Evolutionary conservation across 37 sponge, comb jelly and placozoan species (phyloP), one percentile per base, ranked within the genome.

Genomic region (Crambe crambe): DNA sequence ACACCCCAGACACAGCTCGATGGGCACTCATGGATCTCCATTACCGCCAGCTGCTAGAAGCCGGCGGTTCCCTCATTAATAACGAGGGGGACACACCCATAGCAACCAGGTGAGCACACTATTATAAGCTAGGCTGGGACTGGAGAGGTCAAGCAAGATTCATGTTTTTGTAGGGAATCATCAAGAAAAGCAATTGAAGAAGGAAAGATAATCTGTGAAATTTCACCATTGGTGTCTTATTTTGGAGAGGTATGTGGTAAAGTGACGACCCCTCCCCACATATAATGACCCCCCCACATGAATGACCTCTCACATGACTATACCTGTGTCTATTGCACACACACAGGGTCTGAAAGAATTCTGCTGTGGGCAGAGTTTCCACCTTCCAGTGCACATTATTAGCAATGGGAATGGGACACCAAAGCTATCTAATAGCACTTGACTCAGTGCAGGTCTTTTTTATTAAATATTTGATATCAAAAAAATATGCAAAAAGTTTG

Each of bases 201-300:
- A 23, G 75, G 37, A 40, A 64, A 35, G 22, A 64, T 86, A 25
- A 85, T 83, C 64, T 93, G 94, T 76, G 97, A 96, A 62, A 78
- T 96, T 25, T 96, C 95, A 23, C 97, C 97, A 1, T 70, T 90
- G 31, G 64, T 90, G 15, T 93, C 97, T 26, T 96, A 93, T 58
- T 74, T 64, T 85, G 97, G 97, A 81, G 97, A 96, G 84, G 97
- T 96, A 40, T 62, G 27, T 30, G 21, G 12, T 35, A 3, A 37
- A 58, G 10, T 34, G 18, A 44, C 30, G 26, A 18, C 21, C 59
- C 59, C 59, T 58, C 59, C 25, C 21, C 59, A 58, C 8, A 58
- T 12, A 3, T 12, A 58, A 26, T 2, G 26, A 47, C 4, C 17
- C 37, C 2, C 42, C 26, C 8, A 56, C 8, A 1, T 58, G 17